Evolutionary conservation across 2,797 vertebrate genomes (phyloP).

Genomic region (Brachyalestes nurse): DNA sequence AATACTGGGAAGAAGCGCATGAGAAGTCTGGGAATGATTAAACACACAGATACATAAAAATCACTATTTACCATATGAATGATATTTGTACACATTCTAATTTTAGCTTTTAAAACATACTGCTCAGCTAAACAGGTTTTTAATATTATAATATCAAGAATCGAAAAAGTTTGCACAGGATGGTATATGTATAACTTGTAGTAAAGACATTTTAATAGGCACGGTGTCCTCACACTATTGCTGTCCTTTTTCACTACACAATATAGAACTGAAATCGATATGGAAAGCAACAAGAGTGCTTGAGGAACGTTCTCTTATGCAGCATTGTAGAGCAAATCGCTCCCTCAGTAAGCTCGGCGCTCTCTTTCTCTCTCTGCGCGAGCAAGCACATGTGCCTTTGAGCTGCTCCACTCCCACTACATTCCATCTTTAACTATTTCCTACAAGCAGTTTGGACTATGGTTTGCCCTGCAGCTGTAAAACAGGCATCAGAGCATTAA

Average conservation of each 20-base stretch:
- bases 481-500: conserved; percentile 40
- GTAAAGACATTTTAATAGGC: background rate
- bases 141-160: no score
- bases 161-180: no score
- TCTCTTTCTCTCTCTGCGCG: background rate
- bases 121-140: no score
- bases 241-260: no score
- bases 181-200: no score
- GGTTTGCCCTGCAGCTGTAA: conserved; percentile 54
- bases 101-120: no score
- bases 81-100: no score
- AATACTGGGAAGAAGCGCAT: no score
- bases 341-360: background rate
- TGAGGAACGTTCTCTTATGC: background rate
- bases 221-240: background rate
- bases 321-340: background rate
- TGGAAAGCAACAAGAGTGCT: background rate
- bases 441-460: conserved; percentile 48
- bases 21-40: no score
- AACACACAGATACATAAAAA: no score
- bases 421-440: conserved; percentile 51
- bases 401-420: conserved; percentile 38
- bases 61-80: no score
- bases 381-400: background rate
- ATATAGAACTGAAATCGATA: background rate